phyloP scores from a whole-genome alignment of 2,797 vertebrate species.

The Benthosema pterotum region DNA sequence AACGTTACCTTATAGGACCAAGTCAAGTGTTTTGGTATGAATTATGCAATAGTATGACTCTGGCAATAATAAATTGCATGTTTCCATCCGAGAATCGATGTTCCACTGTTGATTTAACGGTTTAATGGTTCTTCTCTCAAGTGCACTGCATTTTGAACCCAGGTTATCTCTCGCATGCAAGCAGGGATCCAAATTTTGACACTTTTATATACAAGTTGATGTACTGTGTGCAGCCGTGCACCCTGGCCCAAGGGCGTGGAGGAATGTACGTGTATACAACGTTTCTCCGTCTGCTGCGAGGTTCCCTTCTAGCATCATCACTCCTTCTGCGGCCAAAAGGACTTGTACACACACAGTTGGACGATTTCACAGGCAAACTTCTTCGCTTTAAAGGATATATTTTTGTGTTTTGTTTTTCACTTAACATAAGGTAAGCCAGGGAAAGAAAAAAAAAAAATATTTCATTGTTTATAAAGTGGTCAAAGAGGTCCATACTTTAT shows the following conservation, averaged over 20 bases:
- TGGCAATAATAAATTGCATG: neutral
- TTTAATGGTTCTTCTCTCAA: neutral
- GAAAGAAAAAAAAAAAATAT: no score
- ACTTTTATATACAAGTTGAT: constrained; percentile 66
- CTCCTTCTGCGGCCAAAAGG: constrained; percentile 8
- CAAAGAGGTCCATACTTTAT: no score
- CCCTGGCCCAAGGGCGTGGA: constrained; percentile 43
- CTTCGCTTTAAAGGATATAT: neutral
- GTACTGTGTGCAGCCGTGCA: constrained; percentile 14
- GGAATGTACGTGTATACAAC: constrained; percentile 66
- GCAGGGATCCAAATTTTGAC: constrained; percentile 16
- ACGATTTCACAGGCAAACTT: neutral
- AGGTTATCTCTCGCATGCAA: neutral
- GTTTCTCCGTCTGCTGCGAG: neutral
- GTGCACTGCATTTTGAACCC: neutral
- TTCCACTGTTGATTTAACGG: neutral
- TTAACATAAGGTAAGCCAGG: constrained; percentile 44
- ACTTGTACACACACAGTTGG: constrained; percentile 10
- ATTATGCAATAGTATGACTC: constrained; percentile 2
- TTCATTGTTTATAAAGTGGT: no score
- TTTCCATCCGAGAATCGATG: neutral
- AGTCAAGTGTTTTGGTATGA: constrained; percentile 12
- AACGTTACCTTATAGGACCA: constrained; percentile 1
- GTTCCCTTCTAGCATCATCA: neutral
- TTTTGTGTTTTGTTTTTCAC: constrained; percentile 2